phyloP scores from a whole-genome alignment of 2,113 vertebrate genomes.

The Oryzias melastigma region DNA sequence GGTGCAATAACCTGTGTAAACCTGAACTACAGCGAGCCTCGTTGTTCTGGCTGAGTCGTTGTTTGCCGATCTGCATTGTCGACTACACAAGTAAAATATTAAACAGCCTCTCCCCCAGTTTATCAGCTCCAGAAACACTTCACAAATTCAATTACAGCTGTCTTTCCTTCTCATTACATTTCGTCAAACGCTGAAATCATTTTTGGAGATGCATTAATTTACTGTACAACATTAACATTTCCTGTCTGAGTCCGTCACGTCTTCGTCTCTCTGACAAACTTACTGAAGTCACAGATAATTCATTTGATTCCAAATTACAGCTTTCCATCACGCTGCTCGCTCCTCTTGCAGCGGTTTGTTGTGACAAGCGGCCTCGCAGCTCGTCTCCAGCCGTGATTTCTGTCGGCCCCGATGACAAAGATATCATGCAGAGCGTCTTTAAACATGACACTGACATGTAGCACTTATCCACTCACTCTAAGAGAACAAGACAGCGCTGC shows the following conservation, averaged over 20 bases:
- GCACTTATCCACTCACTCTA: slow-evolving; percentile 82
- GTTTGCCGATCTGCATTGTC: slow-evolving; percentile 34
- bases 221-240: slow-evolving; percentile 63
- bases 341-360: slow-evolving; percentile 73
- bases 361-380: slow-evolving; percentile 73
- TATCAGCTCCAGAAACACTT: slow-evolving; percentile 50
- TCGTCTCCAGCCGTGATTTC: slow-evolving; percentile 76
- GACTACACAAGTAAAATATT: slow-evolving; percentile 33
- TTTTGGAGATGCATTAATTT: slow-evolving; percentile 61
- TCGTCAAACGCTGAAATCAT: slow-evolving; percentile 50
- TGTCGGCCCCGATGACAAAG: slow-evolving; percentile 81
- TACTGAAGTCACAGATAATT: slow-evolving; percentile 81
- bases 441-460: slow-evolving; percentile 83
- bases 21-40: slow-evolving; percentile 14
- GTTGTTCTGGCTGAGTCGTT: slow-evolving; percentile 14
- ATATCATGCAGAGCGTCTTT: slow-evolving; percentile 85
- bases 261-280: slow-evolving; percentile 74
- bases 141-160: slow-evolving; percentile 65
- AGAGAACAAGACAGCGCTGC: slow-evolving; percentile 74
- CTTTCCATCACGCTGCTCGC: slow-evolving; percentile 62
- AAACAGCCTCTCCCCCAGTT: slow-evolving; percentile 40
- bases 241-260: slow-evolving; percentile 57
- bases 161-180: slow-evolving; percentile 37
- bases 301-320: slow-evolving; percentile 82
- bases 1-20: neutral